Conservation (phyloP, 2,888 invertebrate genomes). For the Ormyrus rosae region DNA sequence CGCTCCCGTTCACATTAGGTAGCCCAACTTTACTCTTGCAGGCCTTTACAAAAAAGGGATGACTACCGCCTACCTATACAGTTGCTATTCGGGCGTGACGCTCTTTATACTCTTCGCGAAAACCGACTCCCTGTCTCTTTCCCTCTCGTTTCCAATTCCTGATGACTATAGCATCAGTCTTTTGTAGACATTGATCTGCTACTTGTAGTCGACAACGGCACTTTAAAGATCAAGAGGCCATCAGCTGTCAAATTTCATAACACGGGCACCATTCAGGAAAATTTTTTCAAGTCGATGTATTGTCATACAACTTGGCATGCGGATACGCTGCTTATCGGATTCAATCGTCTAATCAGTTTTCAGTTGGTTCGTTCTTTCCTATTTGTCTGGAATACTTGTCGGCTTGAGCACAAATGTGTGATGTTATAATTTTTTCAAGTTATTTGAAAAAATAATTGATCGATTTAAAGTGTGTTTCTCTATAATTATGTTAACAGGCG, state of each 20-base stretch:
- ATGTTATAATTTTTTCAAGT: too few relatives aligned
- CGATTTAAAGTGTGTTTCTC: too few relatives aligned
- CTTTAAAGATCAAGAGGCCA: constrained; percentile 6
- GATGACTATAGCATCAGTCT: constrained; percentile 24
- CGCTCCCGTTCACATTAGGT: too few relatives aligned
- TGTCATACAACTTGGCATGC: constrained; percentile 37
- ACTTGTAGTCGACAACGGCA: neutral
- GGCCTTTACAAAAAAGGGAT: too few relatives aligned
- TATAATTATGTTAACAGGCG: too few relatives aligned
- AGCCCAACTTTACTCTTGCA: too few relatives aligned
- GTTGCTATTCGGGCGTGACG: constrained; percentile 44
- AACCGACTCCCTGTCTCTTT: constrained; percentile 11
- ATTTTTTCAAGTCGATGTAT: constrained; percentile 22
- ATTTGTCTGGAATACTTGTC: neutral
- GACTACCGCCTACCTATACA: neutral
- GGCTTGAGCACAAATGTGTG: too few relatives aligned
- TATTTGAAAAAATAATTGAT: too few relatives aligned
- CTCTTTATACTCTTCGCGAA: constrained; percentile 2
- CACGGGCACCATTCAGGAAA: neutral
- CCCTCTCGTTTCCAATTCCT: neutral
- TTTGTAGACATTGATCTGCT: constrained; percentile 35
- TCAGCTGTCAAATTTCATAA: constrained; percentile 18
- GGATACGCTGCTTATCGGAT: constrained; percentile 32
- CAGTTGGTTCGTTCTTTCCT: neutral
- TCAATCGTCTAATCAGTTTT: constrained; percentile 46